phyloP scores from a whole-genome alignment of 2,888 invertebrate genomes.

The Apamea crenata region DNA sequence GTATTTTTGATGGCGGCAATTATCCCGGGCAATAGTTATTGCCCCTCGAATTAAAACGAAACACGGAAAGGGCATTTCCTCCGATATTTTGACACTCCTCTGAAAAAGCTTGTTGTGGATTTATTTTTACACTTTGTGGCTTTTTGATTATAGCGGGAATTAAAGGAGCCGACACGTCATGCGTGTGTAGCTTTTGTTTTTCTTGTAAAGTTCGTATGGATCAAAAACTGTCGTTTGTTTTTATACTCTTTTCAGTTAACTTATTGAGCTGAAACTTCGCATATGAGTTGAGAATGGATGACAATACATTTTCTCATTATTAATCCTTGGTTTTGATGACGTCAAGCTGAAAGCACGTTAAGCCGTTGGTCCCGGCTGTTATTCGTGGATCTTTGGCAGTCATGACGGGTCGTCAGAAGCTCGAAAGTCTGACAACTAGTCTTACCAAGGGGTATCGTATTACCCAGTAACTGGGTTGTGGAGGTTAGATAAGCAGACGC shows the following conservation, averaged over 20 bases:
- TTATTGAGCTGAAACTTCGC: neutral
- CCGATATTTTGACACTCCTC: slow-evolving; percentile 61
- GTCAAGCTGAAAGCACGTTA: neutral
- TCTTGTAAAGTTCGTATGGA: neutral
- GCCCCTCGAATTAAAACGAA: slow-evolving; percentile 65
- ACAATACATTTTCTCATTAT: neutral
- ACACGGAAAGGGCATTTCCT: slow-evolving; percentile 71
- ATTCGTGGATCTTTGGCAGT: neutral
- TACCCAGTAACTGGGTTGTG: neutral
- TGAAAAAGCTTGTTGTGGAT: slow-evolving; percentile 28
- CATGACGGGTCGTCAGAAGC: neutral
- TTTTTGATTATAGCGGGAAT: slow-evolving; percentile 32
- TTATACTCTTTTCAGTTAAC: neutral
- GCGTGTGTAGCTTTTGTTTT: neutral
- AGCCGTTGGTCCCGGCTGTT: neutral
- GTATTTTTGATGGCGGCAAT: slow-evolving; percentile 65
- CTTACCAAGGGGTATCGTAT: neutral
- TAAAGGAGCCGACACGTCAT: slow-evolving; percentile 15
- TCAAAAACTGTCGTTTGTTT: neutral
- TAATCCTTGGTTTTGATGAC: neutral
- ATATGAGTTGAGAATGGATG: neutral
- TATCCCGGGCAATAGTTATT: slow-evolving; percentile 63
- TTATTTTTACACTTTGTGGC: slow-evolving; percentile 31
- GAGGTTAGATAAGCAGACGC: neutral
- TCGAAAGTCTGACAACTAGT: neutral